Evolutionary conservation across 2,113 vertebrate species (phyloP).

Genomic region (Alethe castanea): DNA sequence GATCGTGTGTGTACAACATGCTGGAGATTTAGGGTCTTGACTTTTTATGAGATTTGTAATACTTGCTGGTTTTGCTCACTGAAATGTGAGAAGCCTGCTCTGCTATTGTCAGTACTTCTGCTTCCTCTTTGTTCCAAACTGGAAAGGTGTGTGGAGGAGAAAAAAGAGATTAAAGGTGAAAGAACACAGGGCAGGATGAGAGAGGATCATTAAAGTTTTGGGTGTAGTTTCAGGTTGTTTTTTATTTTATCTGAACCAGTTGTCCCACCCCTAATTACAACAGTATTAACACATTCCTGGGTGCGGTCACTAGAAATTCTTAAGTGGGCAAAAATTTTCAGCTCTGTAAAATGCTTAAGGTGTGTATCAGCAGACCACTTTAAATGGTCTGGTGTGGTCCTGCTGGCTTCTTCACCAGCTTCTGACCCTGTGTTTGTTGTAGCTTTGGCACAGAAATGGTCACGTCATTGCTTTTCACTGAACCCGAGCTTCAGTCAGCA

Average conservation of each 20-base stretch:
- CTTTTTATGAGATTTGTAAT: background rate
- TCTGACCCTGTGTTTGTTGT: background rate
- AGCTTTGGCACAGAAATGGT: background rate
- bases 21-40: background rate
- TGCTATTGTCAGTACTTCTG: background rate
- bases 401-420: background rate
- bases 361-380: background rate
- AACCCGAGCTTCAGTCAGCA: background rate
- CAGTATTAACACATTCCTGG: conserved; percentile 44
- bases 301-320: conserved; percentile 36
- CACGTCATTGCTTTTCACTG: background rate
- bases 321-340: conserved; percentile 39
- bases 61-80: background rate
- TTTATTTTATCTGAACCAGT: conserved; percentile 55
- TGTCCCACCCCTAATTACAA: conserved; percentile 49
- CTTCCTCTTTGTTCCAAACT: background rate
- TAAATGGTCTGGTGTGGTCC: background rate
- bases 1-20: background rate
- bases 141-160: background rate
- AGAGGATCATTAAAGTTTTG: conserved; percentile 34
- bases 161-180: background rate
- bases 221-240: conserved; percentile 57
- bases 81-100: background rate
- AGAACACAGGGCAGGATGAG: background rate
- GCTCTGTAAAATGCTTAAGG: background rate